Base-by-base conservation (phyloP, 1,140 invertebrate species). In the Nymphalis io region DNA sequence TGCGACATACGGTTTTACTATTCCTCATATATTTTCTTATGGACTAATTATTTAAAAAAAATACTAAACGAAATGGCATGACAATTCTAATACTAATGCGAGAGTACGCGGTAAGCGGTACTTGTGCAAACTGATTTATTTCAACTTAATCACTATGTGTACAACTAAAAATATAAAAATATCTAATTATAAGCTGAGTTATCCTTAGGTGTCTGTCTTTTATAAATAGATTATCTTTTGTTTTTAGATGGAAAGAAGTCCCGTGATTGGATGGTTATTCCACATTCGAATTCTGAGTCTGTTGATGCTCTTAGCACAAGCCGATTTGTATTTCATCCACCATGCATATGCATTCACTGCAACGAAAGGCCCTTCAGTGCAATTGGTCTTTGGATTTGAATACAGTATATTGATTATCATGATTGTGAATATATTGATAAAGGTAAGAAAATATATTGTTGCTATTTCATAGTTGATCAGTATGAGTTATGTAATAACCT, bases 341-440 rank as follows among this genome's bases (percentile, higher is more conserved):
- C 96, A 98, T 90, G 99, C 99, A 1, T 99, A 99, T 85, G 95
- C 97, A 82, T 97, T 96, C 66, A 99, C 98, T n/a, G 87, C 99
- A 8, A 93, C 95, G 0, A 98, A 98, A 89, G 99, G 99, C 46
- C 97, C 98, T 21, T 98, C 98, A 4, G 98, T 99, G 0, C 99
- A 99, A 90, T 92, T 99, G 44, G 99, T 99, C 6, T 99, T 99
- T 94, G 99, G 99, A 60, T 99, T 99, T 93, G 99, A 99, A 93
- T 99, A 99, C 93, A 98, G 98, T 62, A 98, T 99, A 83, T 92
- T 99, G 8, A 92, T 99, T 23, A 99, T 98, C 3, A 96, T 99
- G 79, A 96, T 99, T 16, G 92, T 97, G 11, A 99, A 99, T 88
- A 99, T 98, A 60, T 93, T 95, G 8, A 96, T 99, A 42, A 99